A percentile compares a stretch with the other conserved stretches of the same genome.
These are phyloP conservation scores for Netelia inedita DNA, from an alignment of 2,888 invertebrate genomes.

Conservation along the genomic window DNA sequence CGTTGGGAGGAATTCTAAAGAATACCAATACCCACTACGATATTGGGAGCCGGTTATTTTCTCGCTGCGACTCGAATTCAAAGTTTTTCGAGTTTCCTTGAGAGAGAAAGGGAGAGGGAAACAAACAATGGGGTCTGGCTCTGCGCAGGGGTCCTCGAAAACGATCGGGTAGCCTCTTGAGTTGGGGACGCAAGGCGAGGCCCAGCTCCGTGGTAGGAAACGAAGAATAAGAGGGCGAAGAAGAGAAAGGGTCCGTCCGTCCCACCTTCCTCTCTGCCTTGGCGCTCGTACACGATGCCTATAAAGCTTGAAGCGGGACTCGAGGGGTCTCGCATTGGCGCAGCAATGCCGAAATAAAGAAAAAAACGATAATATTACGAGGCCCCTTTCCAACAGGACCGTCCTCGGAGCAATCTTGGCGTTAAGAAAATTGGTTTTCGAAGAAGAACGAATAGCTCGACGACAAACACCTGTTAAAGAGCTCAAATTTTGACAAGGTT, in stretches of 20 bases:
- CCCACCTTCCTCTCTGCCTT: conserved; percentile 34
- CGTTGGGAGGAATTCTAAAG: conserved; percentile 29
- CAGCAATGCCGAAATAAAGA: conserved; percentile 39
- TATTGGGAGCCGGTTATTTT: no score
- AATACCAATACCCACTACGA: no score
- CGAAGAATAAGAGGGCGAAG: conserved; percentile 51
- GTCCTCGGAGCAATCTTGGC: conserved; percentile 33
- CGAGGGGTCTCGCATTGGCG: conserved; percentile 58
- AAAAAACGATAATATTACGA: neutral
- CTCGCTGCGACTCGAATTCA: conserved; percentile 17
- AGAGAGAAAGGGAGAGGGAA: conserved; percentile 20
- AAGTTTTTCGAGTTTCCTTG: conserved; percentile 44
- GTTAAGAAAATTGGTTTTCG: conserved; percentile 9
- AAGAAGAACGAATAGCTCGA: conserved; percentile 8
- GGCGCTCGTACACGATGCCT: neutral
- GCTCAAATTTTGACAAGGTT: conserved; percentile 30
- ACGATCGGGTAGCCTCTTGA: conserved; percentile 59
- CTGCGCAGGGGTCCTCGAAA: conserved; percentile 66
- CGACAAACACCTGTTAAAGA: conserved; percentile 3
- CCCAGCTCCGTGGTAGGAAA: conserved; percentile 35
- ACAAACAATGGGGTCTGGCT: conserved; percentile 62
- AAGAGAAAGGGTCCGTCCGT: conserved; percentile 57
- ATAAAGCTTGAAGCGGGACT: conserved; percentile 27
- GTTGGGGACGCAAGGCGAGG: conserved; percentile 30
- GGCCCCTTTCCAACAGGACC: neutral